Evolutionary conservation across 64 coral and sea anemone genomes (phyloP), one percentile per base, ranked within the genome.

Genomic region (Stichodactyla helianthus): DNA sequence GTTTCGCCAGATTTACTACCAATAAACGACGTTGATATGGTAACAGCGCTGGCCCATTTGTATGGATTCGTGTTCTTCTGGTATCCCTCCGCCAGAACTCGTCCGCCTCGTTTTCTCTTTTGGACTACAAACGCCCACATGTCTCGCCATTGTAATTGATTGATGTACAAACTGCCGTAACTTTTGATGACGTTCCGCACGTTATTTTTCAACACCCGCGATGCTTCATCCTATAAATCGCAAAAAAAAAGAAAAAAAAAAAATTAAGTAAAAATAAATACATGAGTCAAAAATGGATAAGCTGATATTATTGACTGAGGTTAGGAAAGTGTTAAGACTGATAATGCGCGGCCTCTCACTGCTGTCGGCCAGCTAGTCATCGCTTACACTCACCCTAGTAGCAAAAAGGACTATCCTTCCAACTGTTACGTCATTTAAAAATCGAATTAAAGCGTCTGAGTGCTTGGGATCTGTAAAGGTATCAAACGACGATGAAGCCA

Each of bases 71-170:
- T 58, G 19, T 82, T 85, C 20, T 57, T 84, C 54, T 91, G 93
- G 52, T 91, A 85, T 9, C 86, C 90, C 50, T 95, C 93, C 1
- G 89, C 86, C 20, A 86, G 77, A 19, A 85, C 19, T 10, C 85
- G 82, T 6, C 77, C 52, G 5, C 83, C 25, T 6, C 52, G 52
- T 22, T 59, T 85, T 79, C 79, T 55, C 65, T 86, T 70, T 53
- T 95, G 89, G 9, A 88, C 86, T 13, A 91, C 87, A 67, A 95
- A 91, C 8, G 89, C 82, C 93, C 93, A 95, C 62, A 81, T 91
- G 53, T 95, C 93, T 59, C 93, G 71, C 93, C 93, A 95, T 26
- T 84, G 44, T 10, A 95, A 27, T 12, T 20, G 52, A 28, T 80
- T 82, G 25, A 95, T 61, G 22, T 82, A 95, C 28, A 77, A 65